Base-by-base conservation (phyloP, 2,113 vertebrate genomes). In the Pithys albifrons region DNA sequence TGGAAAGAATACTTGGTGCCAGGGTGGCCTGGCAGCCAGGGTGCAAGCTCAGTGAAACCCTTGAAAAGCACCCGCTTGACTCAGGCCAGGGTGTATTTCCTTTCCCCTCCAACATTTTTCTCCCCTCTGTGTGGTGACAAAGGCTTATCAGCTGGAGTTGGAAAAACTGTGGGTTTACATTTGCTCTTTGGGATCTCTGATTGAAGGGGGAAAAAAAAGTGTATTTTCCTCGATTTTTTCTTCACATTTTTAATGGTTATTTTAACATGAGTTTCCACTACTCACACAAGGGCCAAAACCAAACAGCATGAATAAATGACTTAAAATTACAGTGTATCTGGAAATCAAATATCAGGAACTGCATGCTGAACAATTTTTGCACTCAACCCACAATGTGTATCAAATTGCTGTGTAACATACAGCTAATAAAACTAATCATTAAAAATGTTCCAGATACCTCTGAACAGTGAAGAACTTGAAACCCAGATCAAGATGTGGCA, bases 321-420 rank as follows among this genome's bases (percentile, higher is more conserved):
- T 78, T 78, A 57, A 79, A 86, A 85, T 92, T 48, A 48, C 23
- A 73, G 4, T 19, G 29, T 65, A 86, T 19, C 8, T 78, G 79
- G 37, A 81, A 95, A 86, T 66, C 59, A 84, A 19, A 85, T 86
- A 85, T 59, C 45, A 39, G 49, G 72, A 82, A 7, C 28, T 92
- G 69, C 22, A 10, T 9, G 41, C 23, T 72, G 64, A 71, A 33
- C 13, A 57, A 46, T 58, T 69, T 86, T 93, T 93, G 67, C 27
- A 49, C 15, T 12, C 13, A 5, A 0, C 66, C 10, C 9, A 5
- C 19, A n/a, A n/a, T 58, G 71, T 19, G 24, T 94, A 73, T 88
- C 76, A 55, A 83, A 81, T 86, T 65, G 37, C 11, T n/a, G 7
- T 16, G 28, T 37, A 80, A 51, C 22, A 41, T 74, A 64, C 11